A percentile compares a stretch with the other conserved stretches of the same genome.
Conservation (phyloP, 2,113 vertebrate genomes). For the Tiliqua scincoides region DNA sequence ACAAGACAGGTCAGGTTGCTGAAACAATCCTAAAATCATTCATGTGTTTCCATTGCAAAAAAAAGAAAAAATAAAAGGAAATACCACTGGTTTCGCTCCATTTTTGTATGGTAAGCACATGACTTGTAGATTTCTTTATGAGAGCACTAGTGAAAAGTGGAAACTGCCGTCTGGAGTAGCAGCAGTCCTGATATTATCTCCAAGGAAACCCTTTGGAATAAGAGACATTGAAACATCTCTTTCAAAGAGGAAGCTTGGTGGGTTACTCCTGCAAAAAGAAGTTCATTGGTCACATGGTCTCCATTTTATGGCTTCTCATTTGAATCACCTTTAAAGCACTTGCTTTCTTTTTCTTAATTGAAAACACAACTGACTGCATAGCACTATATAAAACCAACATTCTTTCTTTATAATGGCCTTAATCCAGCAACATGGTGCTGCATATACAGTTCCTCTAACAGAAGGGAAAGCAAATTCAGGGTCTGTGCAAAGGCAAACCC, state of each 20-base stretch:
- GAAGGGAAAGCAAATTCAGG: neutral
- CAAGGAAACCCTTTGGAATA: conserved; percentile 45
- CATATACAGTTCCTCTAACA: neutral
- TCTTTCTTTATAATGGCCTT: neutral
- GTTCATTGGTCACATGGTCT: neutral
- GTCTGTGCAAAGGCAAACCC: too few species aligned
- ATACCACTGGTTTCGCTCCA: conserved; percentile 40
- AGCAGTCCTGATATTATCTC: conserved; percentile 58
- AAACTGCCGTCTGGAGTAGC: conserved; percentile 55
- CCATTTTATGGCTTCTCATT: conserved; percentile 12
- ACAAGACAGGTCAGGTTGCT: conserved; percentile 38
- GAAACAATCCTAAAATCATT: conserved; percentile 63
- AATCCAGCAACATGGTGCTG: neutral
- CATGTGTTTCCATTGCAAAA: conserved; percentile 44
- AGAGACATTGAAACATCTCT: neutral
- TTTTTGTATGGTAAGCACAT: conserved; percentile 57
- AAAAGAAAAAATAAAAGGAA: conserved; percentile 53
- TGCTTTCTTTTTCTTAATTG: conserved; percentile 14
- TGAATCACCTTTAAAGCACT: neutral
- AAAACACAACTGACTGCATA: neutral
- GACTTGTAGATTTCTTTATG: conserved; percentile 51
- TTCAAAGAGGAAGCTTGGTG: neutral
- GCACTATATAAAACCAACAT: fast-evolving
- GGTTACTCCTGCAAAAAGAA: neutral
- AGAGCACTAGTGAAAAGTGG: conserved; percentile 59